Evolutionary conservation across 2,113 vertebrate genomes (phyloP).

Genomic region (Smithornis capensis): DNA sequence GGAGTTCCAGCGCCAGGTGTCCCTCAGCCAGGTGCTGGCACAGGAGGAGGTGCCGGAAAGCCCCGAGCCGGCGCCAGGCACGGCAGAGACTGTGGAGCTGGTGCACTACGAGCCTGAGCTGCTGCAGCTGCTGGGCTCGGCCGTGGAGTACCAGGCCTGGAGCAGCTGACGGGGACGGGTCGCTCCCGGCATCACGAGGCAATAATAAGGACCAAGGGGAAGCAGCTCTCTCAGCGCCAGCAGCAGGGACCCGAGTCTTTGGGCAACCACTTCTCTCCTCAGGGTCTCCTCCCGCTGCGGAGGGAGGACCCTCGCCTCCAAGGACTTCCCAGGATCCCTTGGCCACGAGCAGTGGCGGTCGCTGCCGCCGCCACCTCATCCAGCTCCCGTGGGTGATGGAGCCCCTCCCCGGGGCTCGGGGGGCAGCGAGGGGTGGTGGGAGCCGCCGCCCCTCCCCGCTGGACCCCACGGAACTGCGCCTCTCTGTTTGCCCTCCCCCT

Average conservation of each 20-base stretch:
- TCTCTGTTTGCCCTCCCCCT: constrained; percentile 55
- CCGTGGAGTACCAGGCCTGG: constrained; percentile 76
- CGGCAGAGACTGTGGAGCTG: constrained; percentile 87
- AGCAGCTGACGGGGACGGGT: constrained; percentile 75
- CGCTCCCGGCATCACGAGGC: constrained; percentile 70
- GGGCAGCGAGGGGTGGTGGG: background rate
- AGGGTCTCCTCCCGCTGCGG: background rate
- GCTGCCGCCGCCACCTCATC: background rate
- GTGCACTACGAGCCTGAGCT: constrained; percentile 91
- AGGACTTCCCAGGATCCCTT: background rate
- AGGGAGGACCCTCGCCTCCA: background rate
- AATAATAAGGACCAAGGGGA: constrained; percentile 79
- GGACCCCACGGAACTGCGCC: constrained; percentile 37
- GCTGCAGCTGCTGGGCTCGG: constrained; percentile 89
- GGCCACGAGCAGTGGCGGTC: background rate
- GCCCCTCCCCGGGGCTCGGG: background rate
- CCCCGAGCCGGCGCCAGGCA: constrained; percentile 57
- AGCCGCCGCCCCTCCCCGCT: background rate
- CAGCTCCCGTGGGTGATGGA: background rate
- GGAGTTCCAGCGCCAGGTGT: constrained; percentile 87
- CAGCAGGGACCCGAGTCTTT: constrained; percentile 61
- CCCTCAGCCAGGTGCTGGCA: constrained; percentile 88
- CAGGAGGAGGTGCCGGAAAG: constrained; percentile 71
- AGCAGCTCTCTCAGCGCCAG: constrained; percentile 71
- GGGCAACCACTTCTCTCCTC: constrained; percentile 57